Evolutionary conservation across 2,888 invertebrate species (phyloP).

Genomic region (Prenolepis imparis): DNA sequence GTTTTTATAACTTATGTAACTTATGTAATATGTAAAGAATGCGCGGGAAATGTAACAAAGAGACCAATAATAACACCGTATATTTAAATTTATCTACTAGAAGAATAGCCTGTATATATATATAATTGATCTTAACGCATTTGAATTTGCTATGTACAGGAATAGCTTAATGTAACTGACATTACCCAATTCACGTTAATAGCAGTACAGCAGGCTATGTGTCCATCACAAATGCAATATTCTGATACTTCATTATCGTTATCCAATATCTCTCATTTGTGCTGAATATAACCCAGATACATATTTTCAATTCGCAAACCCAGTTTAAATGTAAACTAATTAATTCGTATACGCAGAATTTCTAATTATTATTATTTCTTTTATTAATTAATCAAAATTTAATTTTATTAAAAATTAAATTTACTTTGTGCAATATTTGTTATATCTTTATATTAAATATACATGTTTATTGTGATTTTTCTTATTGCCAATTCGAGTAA

Average conservation of each 20-base stretch:
- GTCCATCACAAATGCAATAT: slow-evolving; percentile 27
- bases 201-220: background rate
- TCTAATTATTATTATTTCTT: background rate
- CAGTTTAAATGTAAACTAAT: slow-evolving; percentile 8
- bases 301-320: slow-evolving; percentile 40
- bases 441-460: background rate
- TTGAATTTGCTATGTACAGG: slow-evolving; percentile 10
- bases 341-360: background rate
- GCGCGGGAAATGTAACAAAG: background rate
- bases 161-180: slow-evolving; percentile 36
- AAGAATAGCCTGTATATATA: background rate
- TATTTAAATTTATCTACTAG: slow-evolving; percentile 17
- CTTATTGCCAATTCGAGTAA: background rate
- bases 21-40: background rate
- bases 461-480: background rate
- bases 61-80: background rate
- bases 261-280: slow-evolving; percentile 57
- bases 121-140: slow-evolving; percentile 32
- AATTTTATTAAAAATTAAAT: background rate
- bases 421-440: slow-evolving; percentile 12
- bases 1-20: background rate
- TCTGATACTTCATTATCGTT: slow-evolving; percentile 61
- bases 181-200: slow-evolving; percentile 50
- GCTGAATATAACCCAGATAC: slow-evolving; percentile 52
- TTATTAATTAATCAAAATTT: background rate